Percentiles rank a stretch among this genome's conserved stretches.
Conservation (phyloP, 1,140 invertebrate genomes). For the Anoplophora glabripennis region DNA sequence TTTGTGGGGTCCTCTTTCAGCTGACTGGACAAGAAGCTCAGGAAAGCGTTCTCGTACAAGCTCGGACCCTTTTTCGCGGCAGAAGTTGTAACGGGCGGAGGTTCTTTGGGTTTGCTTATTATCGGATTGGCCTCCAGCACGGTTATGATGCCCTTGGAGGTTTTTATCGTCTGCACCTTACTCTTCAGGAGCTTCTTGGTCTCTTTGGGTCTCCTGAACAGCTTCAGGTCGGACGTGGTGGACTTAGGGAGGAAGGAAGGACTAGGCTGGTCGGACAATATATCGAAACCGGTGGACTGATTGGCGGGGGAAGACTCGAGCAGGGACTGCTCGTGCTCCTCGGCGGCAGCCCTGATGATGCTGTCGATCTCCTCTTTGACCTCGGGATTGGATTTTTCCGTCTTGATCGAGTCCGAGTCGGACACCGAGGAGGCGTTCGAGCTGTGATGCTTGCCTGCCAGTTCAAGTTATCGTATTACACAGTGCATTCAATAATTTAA, state of each 20-base stretch:
- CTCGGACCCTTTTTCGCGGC: neutral
- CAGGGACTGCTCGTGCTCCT: slow-evolving; percentile 37
- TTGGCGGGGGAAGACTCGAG: slow-evolving; percentile 5
- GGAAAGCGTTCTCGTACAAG: neutral
- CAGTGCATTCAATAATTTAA: no score
- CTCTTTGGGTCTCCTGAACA: slow-evolving; percentile 23
- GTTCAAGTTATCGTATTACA: neutral
- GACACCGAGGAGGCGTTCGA: neutral
- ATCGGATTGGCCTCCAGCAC: slow-evolving; percentile 22
- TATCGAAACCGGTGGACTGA: neutral
- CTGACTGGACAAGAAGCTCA: neutral
- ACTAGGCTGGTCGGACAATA: neutral
- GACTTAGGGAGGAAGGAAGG: neutral
- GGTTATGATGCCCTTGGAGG: slow-evolving; percentile 30
- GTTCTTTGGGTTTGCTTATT: slow-evolving; percentile 6
- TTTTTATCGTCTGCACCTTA: slow-evolving; percentile 31
- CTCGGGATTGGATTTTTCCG: slow-evolving; percentile 8
- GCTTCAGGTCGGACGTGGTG: slow-evolving; percentile 19
- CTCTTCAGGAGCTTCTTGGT: neutral
- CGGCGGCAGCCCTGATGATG: slow-evolving; percentile 38
- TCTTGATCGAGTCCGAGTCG: neutral
- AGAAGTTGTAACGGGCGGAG: no score
- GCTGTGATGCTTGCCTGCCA: neutral
- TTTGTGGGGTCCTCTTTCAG: no score
- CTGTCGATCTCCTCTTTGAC: slow-evolving; percentile 38